Percentiles rank a stretch among this genome's conserved stretches.
phyloP scores from a whole-genome alignment of 2,113 vertebrate species.

The Sceloporus undulatus region DNA sequence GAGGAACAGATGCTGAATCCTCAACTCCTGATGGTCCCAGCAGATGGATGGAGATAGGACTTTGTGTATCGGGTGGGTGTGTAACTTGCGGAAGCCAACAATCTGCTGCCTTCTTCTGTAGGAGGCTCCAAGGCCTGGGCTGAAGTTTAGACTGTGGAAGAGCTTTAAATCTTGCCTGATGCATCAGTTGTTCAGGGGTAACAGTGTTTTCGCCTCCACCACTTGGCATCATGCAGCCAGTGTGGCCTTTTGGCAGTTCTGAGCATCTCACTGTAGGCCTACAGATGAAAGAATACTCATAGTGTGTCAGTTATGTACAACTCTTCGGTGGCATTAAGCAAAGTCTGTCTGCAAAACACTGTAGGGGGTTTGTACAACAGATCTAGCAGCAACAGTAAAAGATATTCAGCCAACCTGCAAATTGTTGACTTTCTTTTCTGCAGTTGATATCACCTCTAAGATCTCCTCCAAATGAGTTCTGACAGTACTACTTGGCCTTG shows the following conservation, averaged over 20 bases:
- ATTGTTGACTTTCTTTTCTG: not conserved
- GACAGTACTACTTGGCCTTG: not conserved
- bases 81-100: constrained; percentile 51
- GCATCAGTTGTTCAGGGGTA: not conserved
- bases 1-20: constrained; percentile 18
- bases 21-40: constrained; percentile 39
- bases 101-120: constrained; percentile 41
- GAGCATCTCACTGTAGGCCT: not conserved
- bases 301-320: not conserved
- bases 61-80: constrained; percentile 54
- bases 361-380: not conserved
- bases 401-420: not conserved
- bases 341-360: not conserved
- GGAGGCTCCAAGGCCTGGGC: constrained; percentile 6
- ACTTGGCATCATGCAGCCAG: not conserved
- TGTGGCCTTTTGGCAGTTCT: not conserved
- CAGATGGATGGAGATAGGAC: constrained; percentile 54
- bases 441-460: not conserved
- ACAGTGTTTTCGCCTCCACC: fast-evolving
- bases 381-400: not conserved
- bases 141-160: not conserved
- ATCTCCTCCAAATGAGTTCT: not conserved
- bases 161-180: not conserved
- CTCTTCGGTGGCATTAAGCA: not conserved
- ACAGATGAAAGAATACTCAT: not conserved